Evolutionary conservation across 2,888 invertebrate genomes (phyloP).

Genomic region (Taphrorychus bicolor): DNA sequence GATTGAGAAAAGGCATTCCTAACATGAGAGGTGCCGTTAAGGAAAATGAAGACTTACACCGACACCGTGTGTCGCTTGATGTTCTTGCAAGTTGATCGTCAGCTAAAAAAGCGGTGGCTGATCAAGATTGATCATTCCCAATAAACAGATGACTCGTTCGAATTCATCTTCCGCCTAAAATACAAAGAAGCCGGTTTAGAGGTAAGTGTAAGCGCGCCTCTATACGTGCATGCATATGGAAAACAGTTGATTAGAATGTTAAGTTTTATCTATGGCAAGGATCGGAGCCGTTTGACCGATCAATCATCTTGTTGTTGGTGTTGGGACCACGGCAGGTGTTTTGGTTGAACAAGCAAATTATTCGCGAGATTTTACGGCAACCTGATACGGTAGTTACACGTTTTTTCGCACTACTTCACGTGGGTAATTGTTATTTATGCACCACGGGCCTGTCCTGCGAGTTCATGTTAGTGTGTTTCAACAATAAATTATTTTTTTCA

Average conservation of each 20-base stretch:
- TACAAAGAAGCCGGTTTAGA: neutral
- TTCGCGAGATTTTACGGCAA: neutral
- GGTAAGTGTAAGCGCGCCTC: neutral
- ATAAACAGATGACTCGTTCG: slow-evolving; percentile 11
- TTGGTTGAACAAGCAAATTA: neutral
- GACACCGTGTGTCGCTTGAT: too few species aligned
- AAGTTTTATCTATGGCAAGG: slow-evolving; percentile 6
- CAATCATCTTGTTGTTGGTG: neutral
- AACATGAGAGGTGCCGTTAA: slow-evolving; percentile 26
- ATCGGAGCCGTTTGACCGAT: slow-evolving; percentile 1
- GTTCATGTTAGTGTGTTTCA: too few species aligned
- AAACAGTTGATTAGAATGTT: neutral
- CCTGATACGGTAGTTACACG: neutral
- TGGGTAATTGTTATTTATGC: too few species aligned
- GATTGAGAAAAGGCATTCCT: slow-evolving; percentile 32
- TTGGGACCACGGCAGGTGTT: neutral
- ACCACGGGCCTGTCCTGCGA: too few species aligned
- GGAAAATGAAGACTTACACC: slow-evolving; percentile 31
- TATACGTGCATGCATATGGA: neutral
- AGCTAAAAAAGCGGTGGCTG: slow-evolving; percentile 17
- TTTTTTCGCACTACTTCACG: too few species aligned
- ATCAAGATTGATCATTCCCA: slow-evolving; percentile 27
- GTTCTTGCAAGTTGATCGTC: too few species aligned
- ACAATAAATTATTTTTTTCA: too few species aligned
- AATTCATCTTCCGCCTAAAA: slow-evolving; percentile 20